phyloP scores from a whole-genome alignment of 2,888 invertebrate genomes.

The Silvanus unidentatus region DNA sequence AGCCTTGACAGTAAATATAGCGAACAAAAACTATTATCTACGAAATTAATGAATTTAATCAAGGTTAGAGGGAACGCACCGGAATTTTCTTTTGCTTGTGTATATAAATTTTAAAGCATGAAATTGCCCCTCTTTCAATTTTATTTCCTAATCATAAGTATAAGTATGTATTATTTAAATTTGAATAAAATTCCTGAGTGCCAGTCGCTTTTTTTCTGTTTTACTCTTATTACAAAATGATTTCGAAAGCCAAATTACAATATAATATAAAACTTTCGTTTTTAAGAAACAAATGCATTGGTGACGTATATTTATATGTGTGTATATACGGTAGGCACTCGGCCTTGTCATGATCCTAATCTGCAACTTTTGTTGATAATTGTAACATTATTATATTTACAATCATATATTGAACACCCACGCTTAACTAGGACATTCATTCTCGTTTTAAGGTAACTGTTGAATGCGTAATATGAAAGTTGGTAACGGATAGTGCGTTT shows the following conservation, averaged over 20 bases:
- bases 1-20: too few relatives aligned
- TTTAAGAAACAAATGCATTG: not conserved
- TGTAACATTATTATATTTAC: conserved; percentile 1
- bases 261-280: conserved; percentile 3
- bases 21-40: too few relatives aligned
- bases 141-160: too few relatives aligned
- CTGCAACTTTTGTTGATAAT: conserved; percentile 4
- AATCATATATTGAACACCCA: conserved; percentile 19
- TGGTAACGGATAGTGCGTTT: too few relatives aligned
- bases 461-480: not conserved
- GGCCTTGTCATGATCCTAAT: conserved; percentile 3
- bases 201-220: too few relatives aligned
- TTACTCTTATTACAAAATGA: not conserved
- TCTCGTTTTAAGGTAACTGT: not conserved
- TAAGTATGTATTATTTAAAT: too few relatives aligned
- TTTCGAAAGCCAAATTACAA: conserved; percentile 5
- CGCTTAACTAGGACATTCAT: conserved; percentile 24
- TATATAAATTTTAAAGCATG: too few relatives aligned
- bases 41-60: too few relatives aligned
- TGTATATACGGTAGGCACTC: not conserved
- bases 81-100: too few relatives aligned
- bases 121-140: too few relatives aligned
- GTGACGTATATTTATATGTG: conserved; percentile 1
- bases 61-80: too few relatives aligned
- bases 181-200: too few relatives aligned